Base-by-base conservation (phyloP, 2,797 vertebrate genomes). In the Parauchenoglanis punctatus region DNA sequence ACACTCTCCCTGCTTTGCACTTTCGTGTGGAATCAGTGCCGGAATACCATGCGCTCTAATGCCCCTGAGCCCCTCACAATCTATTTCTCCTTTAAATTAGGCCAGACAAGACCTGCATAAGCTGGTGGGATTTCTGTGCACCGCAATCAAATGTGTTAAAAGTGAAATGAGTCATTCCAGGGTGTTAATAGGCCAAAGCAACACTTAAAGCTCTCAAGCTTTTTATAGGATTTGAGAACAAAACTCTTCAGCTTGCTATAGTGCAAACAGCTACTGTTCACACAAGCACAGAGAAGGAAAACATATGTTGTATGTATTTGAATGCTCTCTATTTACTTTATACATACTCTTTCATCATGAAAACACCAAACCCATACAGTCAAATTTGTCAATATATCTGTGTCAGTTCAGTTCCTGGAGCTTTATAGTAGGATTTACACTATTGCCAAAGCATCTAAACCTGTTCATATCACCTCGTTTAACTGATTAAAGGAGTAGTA, bases 201-300 rank as follows among this genome's bases (percentile, higher is more conserved):
- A 89, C 86, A 61, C 65, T 63, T 70, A 88, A 89, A 92, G 90
- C 52, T 90, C 84, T 82, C 25, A 7, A 81, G 89, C 49, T 77
- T 78, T 86, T 67, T 85, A 85, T 81, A 81, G 83, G 6, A 54
- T 63, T 35, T 52, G 77, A 67, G 25, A 80, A 80, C 75, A 65
- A 86, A 81, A 56, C 75, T 25, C 49, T 44, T 7, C 18, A 81
- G 78, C 54, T 23, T 58, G 52, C 20, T 72, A 58, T 35, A 67
- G 25, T 20, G 20, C 31, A 58, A 84, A 44, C 83, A 63, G 31
- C 54, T 58, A 59, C 54, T 28, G 23, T 61, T 2, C 25, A 5
- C 23, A 40, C 20, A 25, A 40, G 18, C 31, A 59, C 28, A 13
- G 49, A 17, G n/a, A 54, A 8, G 54, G 49, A 54, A 54, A 77